Evolutionary conservation across 2,113 vertebrate species (phyloP).

Genomic region (Macquaria australasica): DNA sequence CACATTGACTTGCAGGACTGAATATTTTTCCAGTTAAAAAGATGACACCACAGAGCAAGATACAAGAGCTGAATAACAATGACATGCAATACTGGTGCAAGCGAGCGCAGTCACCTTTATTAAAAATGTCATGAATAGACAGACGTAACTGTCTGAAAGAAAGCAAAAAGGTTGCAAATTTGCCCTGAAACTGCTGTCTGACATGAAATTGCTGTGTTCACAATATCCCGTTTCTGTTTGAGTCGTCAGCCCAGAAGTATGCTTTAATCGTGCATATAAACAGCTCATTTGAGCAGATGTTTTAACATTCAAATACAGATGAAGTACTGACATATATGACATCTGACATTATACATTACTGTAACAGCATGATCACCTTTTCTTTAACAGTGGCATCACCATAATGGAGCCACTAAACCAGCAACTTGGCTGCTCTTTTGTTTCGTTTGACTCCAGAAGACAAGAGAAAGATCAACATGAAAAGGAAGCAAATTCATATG

Average conservation of each 20-base stretch:
- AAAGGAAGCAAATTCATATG: conserved; percentile 53
- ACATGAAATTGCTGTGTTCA: not conserved
- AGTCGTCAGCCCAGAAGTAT: conserved; percentile 1
- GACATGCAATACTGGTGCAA: conserved; percentile 49
- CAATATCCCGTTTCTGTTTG: not conserved
- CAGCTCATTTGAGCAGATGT: conserved; percentile 44
- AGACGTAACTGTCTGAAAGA: conserved; percentile 29
- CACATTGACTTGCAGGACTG: conserved; percentile 30
- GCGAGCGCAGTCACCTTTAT: conserved; percentile 43
- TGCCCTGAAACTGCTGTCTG: conserved; percentile 20
- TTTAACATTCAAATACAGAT: conserved; percentile 12
- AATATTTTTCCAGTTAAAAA: conserved; percentile 31
- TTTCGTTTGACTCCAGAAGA: conserved; percentile 47
- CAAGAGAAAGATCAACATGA: conserved; percentile 59
- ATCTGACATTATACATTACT: conserved; percentile 25
- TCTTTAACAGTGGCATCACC: conserved; percentile 28
- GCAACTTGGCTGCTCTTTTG: conserved; percentile 32
- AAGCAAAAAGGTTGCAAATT: conserved; percentile 29
- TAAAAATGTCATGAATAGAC: conserved; percentile 25
- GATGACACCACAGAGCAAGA: conserved; percentile 34
- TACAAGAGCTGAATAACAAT: conserved; percentile 53
- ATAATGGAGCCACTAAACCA: conserved; percentile 25
- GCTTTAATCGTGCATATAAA: conserved; percentile 14
- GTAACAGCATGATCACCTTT: not conserved
- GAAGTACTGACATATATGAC: conserved; percentile 12